phyloP scores from a whole-genome alignment of 2,113 vertebrate genomes.

The Colossoma macropomum region DNA sequence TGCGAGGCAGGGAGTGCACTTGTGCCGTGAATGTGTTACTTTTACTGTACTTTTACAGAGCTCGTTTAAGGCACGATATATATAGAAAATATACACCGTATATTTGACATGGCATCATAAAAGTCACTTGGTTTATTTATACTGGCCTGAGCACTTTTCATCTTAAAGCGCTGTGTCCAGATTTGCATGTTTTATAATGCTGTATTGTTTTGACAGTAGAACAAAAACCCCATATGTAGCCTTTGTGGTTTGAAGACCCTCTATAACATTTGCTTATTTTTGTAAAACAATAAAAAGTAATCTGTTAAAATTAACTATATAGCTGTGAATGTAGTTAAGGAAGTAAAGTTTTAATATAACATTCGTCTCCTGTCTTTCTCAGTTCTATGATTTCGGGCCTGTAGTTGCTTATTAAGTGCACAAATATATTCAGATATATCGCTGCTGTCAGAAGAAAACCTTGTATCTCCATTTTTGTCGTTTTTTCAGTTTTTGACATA shows the following conservation, averaged over 20 bases:
- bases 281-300: slow-evolving; percentile 55
- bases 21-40: slow-evolving; percentile 73
- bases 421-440: too few relatives aligned
- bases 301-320: slow-evolving; percentile 47
- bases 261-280: slow-evolving; percentile 58
- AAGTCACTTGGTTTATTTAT: slow-evolving; percentile 85
- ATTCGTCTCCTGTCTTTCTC: background rate
- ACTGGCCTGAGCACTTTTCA: slow-evolving; percentile 85
- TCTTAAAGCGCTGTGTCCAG: slow-evolving; percentile 85
- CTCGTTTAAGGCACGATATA: slow-evolving; percentile 65
- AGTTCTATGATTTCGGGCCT: too few relatives aligned
- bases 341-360: slow-evolving; percentile 63
- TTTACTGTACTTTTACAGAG: slow-evolving; percentile 71
- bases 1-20: slow-evolving; percentile 63
- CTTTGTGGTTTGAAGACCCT: slow-evolving; percentile 69
- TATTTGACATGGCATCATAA: slow-evolving; percentile 84
- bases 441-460: too few relatives aligned
- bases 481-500: too few relatives aligned
- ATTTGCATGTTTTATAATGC: slow-evolving; percentile 87
- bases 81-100: slow-evolving; percentile 73
- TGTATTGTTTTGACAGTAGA: slow-evolving; percentile 86
- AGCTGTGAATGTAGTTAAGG: slow-evolving; percentile 60
- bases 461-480: too few relatives aligned
- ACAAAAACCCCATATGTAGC: slow-evolving; percentile 76
- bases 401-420: too few relatives aligned